Percentiles rank a stretch among this genome's conserved stretches.
Evolutionary conservation across 1,140 invertebrate species (phyloP).

Genomic region (Thalassaphorura encarpata): DNA sequence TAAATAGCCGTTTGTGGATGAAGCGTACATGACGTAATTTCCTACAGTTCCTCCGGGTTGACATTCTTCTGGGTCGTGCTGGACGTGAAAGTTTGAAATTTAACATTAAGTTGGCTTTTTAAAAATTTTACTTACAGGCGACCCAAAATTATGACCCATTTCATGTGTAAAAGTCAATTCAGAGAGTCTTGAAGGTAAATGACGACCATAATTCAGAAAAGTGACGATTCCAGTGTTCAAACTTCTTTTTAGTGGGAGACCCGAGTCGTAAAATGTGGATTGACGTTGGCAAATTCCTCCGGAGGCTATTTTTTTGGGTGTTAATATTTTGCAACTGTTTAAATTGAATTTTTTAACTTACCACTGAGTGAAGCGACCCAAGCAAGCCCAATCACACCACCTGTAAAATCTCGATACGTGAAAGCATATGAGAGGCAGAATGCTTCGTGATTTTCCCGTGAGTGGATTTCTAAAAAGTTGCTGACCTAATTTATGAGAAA

Average conservation of each 20-base stretch:
- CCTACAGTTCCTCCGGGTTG: constrained; percentile 84
- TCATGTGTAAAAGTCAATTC: constrained; percentile 97
- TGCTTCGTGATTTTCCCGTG: constrained; percentile 88
- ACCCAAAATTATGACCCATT: constrained; percentile 99
- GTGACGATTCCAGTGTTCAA: constrained; percentile 99
- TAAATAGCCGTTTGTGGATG: constrained; percentile 90
- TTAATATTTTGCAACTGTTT: neutral
- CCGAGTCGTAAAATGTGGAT: constrained; percentile 91
- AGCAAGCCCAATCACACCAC: constrained; percentile 89
- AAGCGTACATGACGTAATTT: constrained; percentile 96
- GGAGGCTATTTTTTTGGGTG: neutral
- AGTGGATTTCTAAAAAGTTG: constrained; percentile 97
- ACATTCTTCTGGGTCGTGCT: constrained; percentile 92
- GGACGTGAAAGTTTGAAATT: constrained; percentile 33
- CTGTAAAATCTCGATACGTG: constrained; percentile 93
- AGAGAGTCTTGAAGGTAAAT: constrained; percentile 92
- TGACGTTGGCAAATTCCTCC: constrained; percentile 98
- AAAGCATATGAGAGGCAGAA: constrained; percentile 99
- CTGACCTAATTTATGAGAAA: too few relatives aligned
- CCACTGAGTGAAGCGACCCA: constrained; percentile 92
- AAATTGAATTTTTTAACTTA: constrained; percentile 34
- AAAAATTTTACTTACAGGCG: constrained; percentile 57
- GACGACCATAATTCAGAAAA: constrained; percentile 96
- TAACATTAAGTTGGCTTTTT: neutral
- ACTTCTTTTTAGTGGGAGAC: constrained; percentile 70